Evolutionary conservation across 1,140 invertebrate genomes (phyloP).

Genomic region (Branchinecta lynchi): DNA sequence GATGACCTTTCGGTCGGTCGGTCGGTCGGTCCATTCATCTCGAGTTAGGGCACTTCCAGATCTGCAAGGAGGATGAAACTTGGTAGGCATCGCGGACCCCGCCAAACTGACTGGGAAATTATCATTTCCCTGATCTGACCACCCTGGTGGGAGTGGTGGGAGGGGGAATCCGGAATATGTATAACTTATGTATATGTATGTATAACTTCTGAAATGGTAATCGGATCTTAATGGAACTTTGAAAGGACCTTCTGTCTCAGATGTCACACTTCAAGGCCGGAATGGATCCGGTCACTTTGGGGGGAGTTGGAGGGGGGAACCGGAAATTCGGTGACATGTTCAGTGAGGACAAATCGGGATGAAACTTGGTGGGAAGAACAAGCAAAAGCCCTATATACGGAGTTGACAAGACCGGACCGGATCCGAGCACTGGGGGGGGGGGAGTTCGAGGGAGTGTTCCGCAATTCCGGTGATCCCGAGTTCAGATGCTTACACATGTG

Average conservation of each 20-base stretch:
- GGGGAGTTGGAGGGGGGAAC: constrained; percentile 7
- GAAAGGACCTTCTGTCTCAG: constrained; percentile 4
- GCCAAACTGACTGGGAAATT: not conserved
- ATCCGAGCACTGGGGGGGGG: too few relatives aligned
- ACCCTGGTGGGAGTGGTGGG: not conserved
- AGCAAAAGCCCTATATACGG: too few relatives aligned
- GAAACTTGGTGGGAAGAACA: constrained; percentile 8
- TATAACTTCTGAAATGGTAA: not conserved
- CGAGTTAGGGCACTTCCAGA: too few relatives aligned
- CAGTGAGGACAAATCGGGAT: not conserved
- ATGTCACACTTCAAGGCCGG: not conserved
- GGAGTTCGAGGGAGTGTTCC: too few relatives aligned
- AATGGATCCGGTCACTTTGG: not conserved
- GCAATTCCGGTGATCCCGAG: too few relatives aligned
- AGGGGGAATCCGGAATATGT: not conserved
- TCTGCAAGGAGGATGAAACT: too few relatives aligned
- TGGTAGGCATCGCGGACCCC: not conserved
- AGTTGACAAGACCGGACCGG: too few relatives aligned
- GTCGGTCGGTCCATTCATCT: too few relatives aligned
- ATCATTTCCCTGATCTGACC: constrained; percentile 8
- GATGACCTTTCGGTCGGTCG: too few relatives aligned
- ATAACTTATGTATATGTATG: not conserved
- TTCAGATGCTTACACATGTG: too few relatives aligned
- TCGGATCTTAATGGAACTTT: constrained; percentile 6
- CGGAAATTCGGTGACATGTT: not conserved